Evolutionary conservation across 2,113 vertebrate genomes (phyloP), one percentile per base, ranked within the genome.

Genomic region (Oncorhynchus clarkii): DNA sequence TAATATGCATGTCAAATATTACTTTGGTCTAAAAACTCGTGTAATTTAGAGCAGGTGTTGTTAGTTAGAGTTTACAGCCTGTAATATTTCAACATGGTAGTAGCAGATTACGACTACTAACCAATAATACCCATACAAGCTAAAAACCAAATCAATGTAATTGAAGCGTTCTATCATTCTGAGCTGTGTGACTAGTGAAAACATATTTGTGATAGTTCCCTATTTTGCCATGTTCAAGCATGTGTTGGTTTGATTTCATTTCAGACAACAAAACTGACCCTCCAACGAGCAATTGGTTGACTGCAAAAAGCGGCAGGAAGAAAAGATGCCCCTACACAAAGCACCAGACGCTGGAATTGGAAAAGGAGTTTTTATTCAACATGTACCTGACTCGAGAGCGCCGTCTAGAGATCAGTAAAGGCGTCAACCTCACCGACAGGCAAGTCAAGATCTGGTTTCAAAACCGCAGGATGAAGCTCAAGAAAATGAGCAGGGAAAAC

Each of bases 371-470:
- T 93, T 96, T 99, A 87, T 99, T 99, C 94, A 99, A 99, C 92
- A 99, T 99, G 98, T 99, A 99, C 93, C 95, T 99, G 94, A 99
- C 96, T 94, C 96, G 98, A 93, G 98, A 99, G 97, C 98, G 98
- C 97, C 98, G 98, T 93, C 96, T 99, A 96, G 98, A 99, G 97
- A 99, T 99, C 95, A 99, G 97, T 95, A 95, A 97, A 94, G 94
- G 97, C 90, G 97, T 99, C 93, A 98, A 99, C 95, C 96, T 99
- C 92, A 97, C 96, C 93, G 98, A 99, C 95, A 96, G 98, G 93
- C 98, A 99, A 96, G 98, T 99, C 93, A 99, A 99, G 95, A 99
- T 99, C 90, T 99, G 98, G 98, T 99, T 99, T 93, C 97, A 99
- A 93, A 99, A 99, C 95, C 98, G 98, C 94, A 96, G 98, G 93